Evolutionary conservation across 2,888 invertebrate genomes (phyloP).

Genomic region (Ectobius pallidus): DNA sequence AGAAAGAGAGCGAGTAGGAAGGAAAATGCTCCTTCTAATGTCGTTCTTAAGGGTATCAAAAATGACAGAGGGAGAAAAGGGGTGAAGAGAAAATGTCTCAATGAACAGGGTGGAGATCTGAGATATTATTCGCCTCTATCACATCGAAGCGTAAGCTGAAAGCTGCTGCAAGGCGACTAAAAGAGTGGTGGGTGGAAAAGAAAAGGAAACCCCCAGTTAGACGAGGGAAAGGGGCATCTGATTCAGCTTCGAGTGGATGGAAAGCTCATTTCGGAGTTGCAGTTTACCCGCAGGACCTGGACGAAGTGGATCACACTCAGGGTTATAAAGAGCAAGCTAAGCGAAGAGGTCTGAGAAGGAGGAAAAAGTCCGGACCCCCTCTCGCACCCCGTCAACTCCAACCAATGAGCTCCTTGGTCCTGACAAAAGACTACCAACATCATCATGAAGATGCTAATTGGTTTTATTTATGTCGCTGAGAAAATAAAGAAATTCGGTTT

Average conservation of each 20-base stretch:
- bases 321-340: conserved; percentile 11
- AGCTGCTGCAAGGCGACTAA: conserved; percentile 2
- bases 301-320: conserved; percentile 31
- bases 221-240: background rate
- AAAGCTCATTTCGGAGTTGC: conserved; percentile 39
- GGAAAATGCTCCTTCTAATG: conserved; percentile 19
- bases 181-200: no score
- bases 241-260: conserved; percentile 30
- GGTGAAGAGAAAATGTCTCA: conserved; percentile 14
- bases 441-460: no score
- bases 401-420: no score
- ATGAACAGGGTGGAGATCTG: conserved; percentile 28
- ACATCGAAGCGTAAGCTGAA: conserved; percentile 15
- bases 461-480: no score
- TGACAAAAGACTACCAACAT: no score
- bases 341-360: background rate
- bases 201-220: no score
- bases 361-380: no score
- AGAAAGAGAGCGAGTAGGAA: conserved; percentile 6
- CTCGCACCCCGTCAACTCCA: no score
- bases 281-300: conserved; percentile 32
- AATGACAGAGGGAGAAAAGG: background rate
- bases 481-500: no score
- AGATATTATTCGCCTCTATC: conserved; percentile 37
- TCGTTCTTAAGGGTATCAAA: background rate